Evolutionary conservation across 2,797 vertebrate species (phyloP).

Genomic region (Melanotaenia pygmaea): DNA sequence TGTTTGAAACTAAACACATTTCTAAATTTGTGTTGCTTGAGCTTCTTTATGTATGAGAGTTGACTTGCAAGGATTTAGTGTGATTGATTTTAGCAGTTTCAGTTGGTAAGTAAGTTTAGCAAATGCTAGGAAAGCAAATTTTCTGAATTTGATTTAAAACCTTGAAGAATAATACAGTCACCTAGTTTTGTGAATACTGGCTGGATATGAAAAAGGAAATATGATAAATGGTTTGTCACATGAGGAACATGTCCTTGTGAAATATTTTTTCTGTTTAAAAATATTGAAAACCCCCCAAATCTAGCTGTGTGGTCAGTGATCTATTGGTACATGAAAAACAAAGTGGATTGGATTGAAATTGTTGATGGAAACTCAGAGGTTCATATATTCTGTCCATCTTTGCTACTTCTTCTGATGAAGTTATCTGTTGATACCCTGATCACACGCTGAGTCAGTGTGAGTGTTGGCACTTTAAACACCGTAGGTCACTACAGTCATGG

Average conservation of each 20-base stretch:
- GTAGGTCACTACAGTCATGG: constrained; percentile 27
- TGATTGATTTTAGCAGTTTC: constrained; percentile 24
- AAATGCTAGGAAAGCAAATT: no score
- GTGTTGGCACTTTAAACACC: constrained; percentile 16
- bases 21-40: constrained; percentile 35
- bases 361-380: constrained; percentile 22
- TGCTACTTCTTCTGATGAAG: constrained; percentile 39
- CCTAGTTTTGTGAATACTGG: no score
- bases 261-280: neutral
- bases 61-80: neutral
- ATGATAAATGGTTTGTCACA: neutral
- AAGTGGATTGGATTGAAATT: neutral
- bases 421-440: constrained; percentile 50
- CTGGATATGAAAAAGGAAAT: neutral
- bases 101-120: no score
- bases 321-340: neutral
- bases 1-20: constrained; percentile 14
- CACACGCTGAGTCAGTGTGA: constrained; percentile 10
- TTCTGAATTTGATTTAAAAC: no score
- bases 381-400: constrained; percentile 23
- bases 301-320: constrained; percentile 27
- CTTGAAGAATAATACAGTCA: no score
- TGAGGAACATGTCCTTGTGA: neutral
- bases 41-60: constrained; percentile 3
- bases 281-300: neutral